These are phyloP conservation scores for Pogonocherus hispidulus DNA, from an alignment of 2,888 invertebrate species.

Conservation along the genomic window DNA sequence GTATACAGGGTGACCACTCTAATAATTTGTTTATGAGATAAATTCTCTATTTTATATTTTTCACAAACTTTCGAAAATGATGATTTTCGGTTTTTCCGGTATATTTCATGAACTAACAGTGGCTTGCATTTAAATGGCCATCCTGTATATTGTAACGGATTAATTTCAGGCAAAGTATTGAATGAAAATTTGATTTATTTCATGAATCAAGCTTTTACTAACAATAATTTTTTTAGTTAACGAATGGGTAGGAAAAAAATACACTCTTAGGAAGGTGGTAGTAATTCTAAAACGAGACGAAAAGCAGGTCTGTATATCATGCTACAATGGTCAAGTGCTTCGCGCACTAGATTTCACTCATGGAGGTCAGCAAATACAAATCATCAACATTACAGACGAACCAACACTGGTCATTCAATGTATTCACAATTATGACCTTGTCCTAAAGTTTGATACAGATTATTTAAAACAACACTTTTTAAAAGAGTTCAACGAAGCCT, in stretches of 20 bases:
- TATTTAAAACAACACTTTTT: conserved; percentile 66
- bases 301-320: conserved; percentile 65
- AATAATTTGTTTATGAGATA: no score
- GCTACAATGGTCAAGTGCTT: conserved; percentile 64
- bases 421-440: conserved; percentile 71
- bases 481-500: conserved; percentile 64
- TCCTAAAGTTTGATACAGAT: conserved; percentile 69
- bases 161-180: no score
- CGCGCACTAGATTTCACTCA: conserved; percentile 67
- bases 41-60: no score
- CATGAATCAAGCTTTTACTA: no score
- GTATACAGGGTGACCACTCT: no score
- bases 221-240: conserved; percentile 49
- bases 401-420: conserved; percentile 67
- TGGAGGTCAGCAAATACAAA: conserved; percentile 52
- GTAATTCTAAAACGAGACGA: conserved; percentile 62
- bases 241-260: conserved; percentile 66
- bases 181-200: no score
- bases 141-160: no score
- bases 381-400: conserved; percentile 65
- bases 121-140: no score
- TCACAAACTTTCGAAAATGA: no score
- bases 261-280: conserved; percentile 64
- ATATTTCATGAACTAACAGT: no score
- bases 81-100: no score